Evolutionary conservation across 2,113 vertebrate genomes (phyloP).

Genomic region (Halcyon senegalensis): DNA sequence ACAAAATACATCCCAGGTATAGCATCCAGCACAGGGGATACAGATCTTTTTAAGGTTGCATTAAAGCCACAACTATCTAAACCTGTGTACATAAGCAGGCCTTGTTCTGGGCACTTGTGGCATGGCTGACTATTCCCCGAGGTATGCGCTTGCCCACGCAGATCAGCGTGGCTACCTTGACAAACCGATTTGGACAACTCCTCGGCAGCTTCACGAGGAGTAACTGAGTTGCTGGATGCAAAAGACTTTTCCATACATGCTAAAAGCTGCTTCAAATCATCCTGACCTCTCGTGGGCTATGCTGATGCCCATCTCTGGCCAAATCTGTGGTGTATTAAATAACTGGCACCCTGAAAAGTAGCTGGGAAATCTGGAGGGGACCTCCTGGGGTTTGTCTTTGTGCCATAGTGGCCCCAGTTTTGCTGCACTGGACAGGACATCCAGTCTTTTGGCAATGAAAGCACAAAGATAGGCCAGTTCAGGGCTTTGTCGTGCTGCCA

Average conservation of each 20-base stretch:
- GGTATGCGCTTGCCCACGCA: neutral
- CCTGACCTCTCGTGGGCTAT: neutral
- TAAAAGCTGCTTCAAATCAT: neutral
- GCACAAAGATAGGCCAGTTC: constrained; percentile 9
- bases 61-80: neutral
- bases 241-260: neutral
- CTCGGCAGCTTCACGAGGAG: rapidly evolving
- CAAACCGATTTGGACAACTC: neutral
- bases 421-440: neutral
- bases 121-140: rapidly evolving
- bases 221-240: neutral
- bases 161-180: neutral
- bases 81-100: rapidly evolving
- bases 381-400: neutral
- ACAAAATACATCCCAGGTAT: neutral
- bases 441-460: neutral
- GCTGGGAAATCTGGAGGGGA: neutral
- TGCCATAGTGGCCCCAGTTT: neutral
- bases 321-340: neutral
- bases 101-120: neutral
- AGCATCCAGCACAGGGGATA: rapidly evolving
- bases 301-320: neutral
- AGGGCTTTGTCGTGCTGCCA: constrained; percentile 16
- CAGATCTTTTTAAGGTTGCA: rapidly evolving
- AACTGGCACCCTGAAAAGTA: neutral